Base-by-base conservation (phyloP, 2,797 vertebrate species). In the Allobates femoralis region DNA sequence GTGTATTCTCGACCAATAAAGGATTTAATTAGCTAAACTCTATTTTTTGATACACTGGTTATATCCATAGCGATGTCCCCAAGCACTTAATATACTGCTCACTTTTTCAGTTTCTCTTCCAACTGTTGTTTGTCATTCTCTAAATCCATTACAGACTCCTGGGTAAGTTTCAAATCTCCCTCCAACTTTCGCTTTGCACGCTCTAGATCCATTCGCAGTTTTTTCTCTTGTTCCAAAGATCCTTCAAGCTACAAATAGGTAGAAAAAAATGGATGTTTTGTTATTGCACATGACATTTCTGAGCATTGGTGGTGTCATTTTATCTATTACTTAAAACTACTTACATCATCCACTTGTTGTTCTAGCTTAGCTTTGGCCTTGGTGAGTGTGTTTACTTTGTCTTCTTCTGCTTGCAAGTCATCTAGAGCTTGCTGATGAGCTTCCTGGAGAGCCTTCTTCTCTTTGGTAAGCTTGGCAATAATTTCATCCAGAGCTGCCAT, bases 271-370 rank as follows among this genome's bases (percentile, higher is more conserved):
- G 87, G 84, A 16, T 37, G 14, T 73, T 73, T 58, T 34, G 28
- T 66, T 26, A 67, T 7, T 30, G 18, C 46, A 51, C 5, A 6
- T 53, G 30, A 32, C 6, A 19, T 18, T 37, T 69, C 8, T 21
- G 34, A 23, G 32, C 6, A 37, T 37, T 69, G 19, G 21, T 37
- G 1, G 4, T 34, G 26, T 67, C 30, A 30, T 1, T 32, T 30
- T 21, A 5, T 10, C 51, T 55, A 75, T 53, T 53, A 28, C 5
- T 75, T 30, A n/a, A 46, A 58, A 18, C 15, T 6, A 95, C 97
- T 96, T 91, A 99, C 98, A 81, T 99, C 97, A 87, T 98, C 97
- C 62, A 98, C 96, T 94, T 98, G 97, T 91, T 99, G 97, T 92
- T 99, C 98, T 92, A 99, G 91, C 89, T 97, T 98, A 89, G 94